Percentiles rank a stretch among this genome's conserved stretches.
Conservation (phyloP, 1,140 invertebrate species). For the Drosophila auraria region DNA sequence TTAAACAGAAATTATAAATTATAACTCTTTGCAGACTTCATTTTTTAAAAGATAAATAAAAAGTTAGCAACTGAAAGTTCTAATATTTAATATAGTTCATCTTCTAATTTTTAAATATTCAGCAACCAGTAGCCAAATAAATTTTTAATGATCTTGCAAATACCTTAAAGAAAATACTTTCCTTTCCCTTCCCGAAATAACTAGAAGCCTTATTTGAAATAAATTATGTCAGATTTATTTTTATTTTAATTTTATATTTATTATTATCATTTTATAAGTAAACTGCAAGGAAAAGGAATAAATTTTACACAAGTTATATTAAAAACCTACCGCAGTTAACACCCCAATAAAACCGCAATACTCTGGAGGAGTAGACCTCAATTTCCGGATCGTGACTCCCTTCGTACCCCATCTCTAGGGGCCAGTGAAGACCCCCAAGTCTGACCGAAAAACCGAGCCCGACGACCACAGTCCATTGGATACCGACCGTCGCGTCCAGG, state of each 20-base stretch:
- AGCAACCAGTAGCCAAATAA: no score
- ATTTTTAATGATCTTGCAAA: no score
- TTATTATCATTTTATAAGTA: not conserved
- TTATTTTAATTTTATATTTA: not conserved
- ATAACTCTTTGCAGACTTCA: no score
- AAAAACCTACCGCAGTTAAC: slow-evolving; percentile 6
- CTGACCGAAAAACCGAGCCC: slow-evolving; percentile 13
- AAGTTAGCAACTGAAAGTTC: no score
- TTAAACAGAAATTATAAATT: no score
- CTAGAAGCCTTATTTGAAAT: no score
- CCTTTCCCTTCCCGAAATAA: no score
- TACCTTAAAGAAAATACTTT: no score
- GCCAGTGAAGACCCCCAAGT: slow-evolving; percentile 22
- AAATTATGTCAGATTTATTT: not conserved
- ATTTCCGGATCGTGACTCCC: not conserved
- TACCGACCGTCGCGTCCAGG: slow-evolving; percentile 61
- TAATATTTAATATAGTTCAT: no score
- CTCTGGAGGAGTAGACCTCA: not conserved
- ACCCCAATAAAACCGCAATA: slow-evolving; percentile 5
- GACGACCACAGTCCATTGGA: slow-evolving; percentile 44
- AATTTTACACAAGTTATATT: not conserved
- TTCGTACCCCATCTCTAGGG: slow-evolving; percentile 20
- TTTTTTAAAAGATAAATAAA: no score
- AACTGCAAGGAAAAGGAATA: not conserved
- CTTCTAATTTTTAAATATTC: no score